phyloP scores from a whole-genome alignment of 2,888 invertebrate species.

The Monopis laevigella region DNA sequence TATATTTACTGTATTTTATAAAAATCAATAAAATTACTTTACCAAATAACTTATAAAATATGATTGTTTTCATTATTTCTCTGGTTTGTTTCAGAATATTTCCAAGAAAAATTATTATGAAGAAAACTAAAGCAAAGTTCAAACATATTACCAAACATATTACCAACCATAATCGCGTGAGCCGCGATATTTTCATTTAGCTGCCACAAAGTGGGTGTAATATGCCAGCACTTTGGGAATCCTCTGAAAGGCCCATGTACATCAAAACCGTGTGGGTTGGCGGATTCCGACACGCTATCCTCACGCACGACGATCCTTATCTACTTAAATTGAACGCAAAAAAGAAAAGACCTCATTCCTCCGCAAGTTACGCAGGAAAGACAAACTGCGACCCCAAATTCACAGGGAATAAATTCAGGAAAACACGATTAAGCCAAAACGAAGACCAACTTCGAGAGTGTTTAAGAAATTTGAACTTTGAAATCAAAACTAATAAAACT shows the following conservation, averaged over 20 bases:
- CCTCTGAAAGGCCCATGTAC: conserved; percentile 70
- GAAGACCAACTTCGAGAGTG: conserved; percentile 32
- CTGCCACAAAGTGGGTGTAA: conserved; percentile 27
- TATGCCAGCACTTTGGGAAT: conserved; percentile 71
- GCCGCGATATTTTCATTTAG: conserved; percentile 18
- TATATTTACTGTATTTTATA: no score
- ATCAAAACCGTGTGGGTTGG: conserved; percentile 76
- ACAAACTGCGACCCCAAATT: conserved; percentile 19
- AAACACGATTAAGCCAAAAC: conserved; percentile 35
- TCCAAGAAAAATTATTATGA: no score
- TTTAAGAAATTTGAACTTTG: conserved; percentile 38
- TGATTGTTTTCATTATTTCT: no score
- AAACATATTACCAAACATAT: no score
- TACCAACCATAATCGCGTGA: conserved; percentile 34
- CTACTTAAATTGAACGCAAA: conserved; percentile 34
- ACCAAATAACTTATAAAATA: no score
- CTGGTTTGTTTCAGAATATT: no score
- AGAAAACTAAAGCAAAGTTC: conserved; percentile 23
- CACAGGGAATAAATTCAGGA: conserved; percentile 16
- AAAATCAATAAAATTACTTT: no score
- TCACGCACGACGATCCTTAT: conserved; percentile 71
- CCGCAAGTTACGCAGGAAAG: conserved; percentile 30
- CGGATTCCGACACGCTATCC: conserved; percentile 74
- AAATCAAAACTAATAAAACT: conserved; percentile 26
- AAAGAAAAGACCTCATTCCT: conserved; percentile 39